These are phyloP conservation scores for Anoplius nigerrimus DNA, from an alignment of 2,888 invertebrate genomes.

Conservation along the genomic window DNA sequence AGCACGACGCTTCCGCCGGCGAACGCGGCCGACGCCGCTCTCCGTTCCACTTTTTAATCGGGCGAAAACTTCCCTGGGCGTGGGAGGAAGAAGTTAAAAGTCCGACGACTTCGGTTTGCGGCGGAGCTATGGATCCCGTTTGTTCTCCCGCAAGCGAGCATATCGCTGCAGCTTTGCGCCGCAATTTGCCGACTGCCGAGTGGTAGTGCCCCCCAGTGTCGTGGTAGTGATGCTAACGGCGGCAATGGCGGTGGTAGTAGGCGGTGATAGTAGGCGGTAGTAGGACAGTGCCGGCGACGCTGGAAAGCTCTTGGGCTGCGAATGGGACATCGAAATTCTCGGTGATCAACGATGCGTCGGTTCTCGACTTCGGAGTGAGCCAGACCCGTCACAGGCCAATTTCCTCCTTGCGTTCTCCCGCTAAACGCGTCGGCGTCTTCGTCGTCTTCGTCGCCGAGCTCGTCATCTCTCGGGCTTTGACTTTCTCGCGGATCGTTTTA, in stretches of 20 bases:
- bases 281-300: neutral
- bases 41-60: no score
- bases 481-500: constrained; percentile 41
- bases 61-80: no score
- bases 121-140: no score
- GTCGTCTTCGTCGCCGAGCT: neutral
- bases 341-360: constrained; percentile 9
- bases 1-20: no score
- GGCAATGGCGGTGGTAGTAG: neutral
- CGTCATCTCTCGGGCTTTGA: constrained; percentile 29
- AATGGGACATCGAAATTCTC: neutral
- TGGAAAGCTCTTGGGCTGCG: neutral
- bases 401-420: constrained; percentile 28
- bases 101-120: no score
- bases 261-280: neutral
- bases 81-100: no score
- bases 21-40: no score
- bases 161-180: no score
- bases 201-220: no score
- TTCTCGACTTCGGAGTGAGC: neutral
- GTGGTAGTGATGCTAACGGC: neutral
- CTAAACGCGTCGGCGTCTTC: neutral
- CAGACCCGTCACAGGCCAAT: constrained; percentile 20
- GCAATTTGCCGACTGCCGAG: no score
- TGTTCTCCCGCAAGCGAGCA: no score